A percentile compares a stretch with the other conserved stretches of the same genome.
Evolutionary conservation across 2,797 vertebrate species (phyloP).

Genomic region (Eospalax fontanierii): DNA sequence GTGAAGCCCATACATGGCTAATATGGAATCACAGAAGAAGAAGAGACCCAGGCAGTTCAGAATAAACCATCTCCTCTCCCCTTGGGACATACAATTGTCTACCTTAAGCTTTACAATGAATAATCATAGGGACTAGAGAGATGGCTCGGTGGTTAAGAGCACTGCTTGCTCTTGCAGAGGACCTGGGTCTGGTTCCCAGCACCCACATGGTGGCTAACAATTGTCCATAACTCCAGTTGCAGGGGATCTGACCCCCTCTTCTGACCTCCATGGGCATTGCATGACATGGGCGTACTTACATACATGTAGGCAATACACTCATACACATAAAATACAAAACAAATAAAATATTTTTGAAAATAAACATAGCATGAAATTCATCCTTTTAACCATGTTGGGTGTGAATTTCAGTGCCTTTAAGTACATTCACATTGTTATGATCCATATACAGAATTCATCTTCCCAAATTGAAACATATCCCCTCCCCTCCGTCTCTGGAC

Average conservation of each 20-base stretch:
- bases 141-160: too few relatives aligned
- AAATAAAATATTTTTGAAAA: not conserved
- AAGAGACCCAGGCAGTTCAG: not conserved
- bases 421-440: not conserved
- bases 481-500: rapidly evolving
- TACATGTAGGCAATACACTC: too few relatives aligned
- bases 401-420: not conserved
- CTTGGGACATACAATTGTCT: not conserved
- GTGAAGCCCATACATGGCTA: not conserved
- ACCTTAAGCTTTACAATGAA: not conserved
- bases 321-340: too few relatives aligned
- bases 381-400: not conserved
- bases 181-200: too few relatives aligned
- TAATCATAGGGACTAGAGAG: too few relatives aligned
- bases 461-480: not conserved
- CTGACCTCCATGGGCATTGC: too few relatives aligned
- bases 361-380: not conserved
- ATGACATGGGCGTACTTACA: too few relatives aligned
- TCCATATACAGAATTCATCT: not conserved
- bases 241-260: too few relatives aligned
- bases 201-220: too few relatives aligned
- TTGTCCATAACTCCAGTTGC: too few relatives aligned
- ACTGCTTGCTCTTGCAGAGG: too few relatives aligned
- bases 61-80: not conserved
- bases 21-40: not conserved